Base-by-base conservation (phyloP, 2,113 vertebrate genomes). In the Scomber japonicus region DNA sequence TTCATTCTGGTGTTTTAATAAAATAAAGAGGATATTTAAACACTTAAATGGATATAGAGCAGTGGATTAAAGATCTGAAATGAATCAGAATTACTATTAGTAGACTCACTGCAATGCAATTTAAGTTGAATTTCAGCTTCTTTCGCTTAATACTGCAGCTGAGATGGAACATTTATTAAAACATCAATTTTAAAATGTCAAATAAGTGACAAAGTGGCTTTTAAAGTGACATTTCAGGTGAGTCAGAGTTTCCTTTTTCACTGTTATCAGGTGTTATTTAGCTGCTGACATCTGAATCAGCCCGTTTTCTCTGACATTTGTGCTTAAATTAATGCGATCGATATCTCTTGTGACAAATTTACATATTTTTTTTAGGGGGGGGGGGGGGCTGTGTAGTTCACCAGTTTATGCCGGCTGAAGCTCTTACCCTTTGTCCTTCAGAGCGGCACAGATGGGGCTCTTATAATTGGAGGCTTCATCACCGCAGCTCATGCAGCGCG, bases 371-470 rank as follows among this genome's bases (percentile, higher is more conserved):
- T 27, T 27, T 27, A 27, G 24, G 19, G 21, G 21, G 21, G 19
- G 21, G 21, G 21, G 21, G 21, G 21, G 21, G 21, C 21, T 21
- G 21, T 21, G 21, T 21, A 21, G 21, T 59, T 62, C 35, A 64
- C 7, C 30, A 35, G 51, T 74, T 40, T 2, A 5, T 50, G 24
- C 1, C 3, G 19, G 71, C 54, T 15, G 17, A 77, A 12, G 62
- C 40, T 73, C 88, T 96, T 95, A 99, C 98, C 98, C 98, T 93
- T 97, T 99, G 84, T 97, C 97, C 6, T 95, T 92, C 84, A 99
- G 75, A 0, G 97, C 96, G 0, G 95, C 92, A 81, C 97, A 99
- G 75, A 99, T 96, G 0, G 98, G 98, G 88, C 96, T 99, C 77
- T 91, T 96, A 91, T 97, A 94, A 90, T 98, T 97, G 3, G 94